phyloP scores from a whole-genome alignment of 2,113 vertebrate genomes.

The Egretta garzetta region DNA sequence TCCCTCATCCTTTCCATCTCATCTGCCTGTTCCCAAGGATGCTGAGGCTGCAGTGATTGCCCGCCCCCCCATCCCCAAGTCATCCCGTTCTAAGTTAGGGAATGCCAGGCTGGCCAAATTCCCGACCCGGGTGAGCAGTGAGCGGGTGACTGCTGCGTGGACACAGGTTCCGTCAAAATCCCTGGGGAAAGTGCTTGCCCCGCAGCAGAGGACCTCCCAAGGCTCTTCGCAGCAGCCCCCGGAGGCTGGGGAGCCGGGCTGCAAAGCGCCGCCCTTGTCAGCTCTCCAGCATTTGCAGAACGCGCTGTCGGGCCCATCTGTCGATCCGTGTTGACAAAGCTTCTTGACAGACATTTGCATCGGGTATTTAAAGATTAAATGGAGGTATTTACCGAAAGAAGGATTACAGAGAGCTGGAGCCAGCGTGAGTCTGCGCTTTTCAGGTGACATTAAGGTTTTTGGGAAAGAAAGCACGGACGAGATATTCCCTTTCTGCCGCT shows the following conservation, averaged over 20 bases:
- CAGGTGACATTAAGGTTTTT: neutral
- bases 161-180: neutral
- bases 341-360: neutral
- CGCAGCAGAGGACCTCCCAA: neutral
- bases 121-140: neutral
- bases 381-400: neutral
- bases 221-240: neutral
- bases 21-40: neutral
- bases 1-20: neutral
- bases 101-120: neutral
- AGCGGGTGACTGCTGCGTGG: accelerated
- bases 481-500: neutral
- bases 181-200: too few species aligned
- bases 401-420: neutral
- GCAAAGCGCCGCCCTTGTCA: neutral
- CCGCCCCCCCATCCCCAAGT: neutral
- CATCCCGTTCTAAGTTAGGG: neutral
- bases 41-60: neutral
- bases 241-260: neutral
- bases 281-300: neutral
- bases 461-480: neutral
- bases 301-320: neutral
- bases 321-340: neutral
- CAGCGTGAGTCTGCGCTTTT: neutral
- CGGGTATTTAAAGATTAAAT: neutral